Conservation (phyloP, 2,113 vertebrate genomes). For the Zootoca vivipara region DNA sequence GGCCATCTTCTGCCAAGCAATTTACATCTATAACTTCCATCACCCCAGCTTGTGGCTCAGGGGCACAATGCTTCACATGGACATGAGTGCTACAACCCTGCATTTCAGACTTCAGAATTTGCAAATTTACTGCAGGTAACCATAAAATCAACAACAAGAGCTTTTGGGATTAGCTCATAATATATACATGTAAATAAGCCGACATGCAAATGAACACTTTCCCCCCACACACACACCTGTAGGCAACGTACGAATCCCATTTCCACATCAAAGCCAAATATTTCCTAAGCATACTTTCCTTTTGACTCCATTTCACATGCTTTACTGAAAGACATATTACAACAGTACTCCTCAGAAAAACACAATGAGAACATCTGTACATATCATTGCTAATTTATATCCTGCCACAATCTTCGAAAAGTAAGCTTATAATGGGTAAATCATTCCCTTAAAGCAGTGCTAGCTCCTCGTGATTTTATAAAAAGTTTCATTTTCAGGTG, state of each 20-base stretch:
- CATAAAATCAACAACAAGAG: not conserved
- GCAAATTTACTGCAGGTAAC: not conserved
- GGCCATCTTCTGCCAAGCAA: not conserved
- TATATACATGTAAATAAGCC: not conserved
- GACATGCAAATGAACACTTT: not conserved
- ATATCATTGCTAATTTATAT: not conserved
- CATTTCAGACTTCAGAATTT: not conserved
- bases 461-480: not conserved
- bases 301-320: not conserved
- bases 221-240: not conserved
- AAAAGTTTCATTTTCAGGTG: not conserved
- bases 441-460: not conserved
- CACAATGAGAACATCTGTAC: not conserved
- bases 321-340: not conserved
- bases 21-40: constrained; percentile 6
- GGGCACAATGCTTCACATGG: not conserved
- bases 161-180: not conserved
- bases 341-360: not conserved
- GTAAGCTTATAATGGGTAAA: not conserved
- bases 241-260: not conserved
- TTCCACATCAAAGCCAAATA: not conserved
- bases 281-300: not conserved
- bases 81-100: not conserved
- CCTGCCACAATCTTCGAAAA: not conserved
- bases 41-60: not conserved